Evolutionary conservation across 2,888 invertebrate species (phyloP).

Genomic region (Phasia obesa): DNA sequence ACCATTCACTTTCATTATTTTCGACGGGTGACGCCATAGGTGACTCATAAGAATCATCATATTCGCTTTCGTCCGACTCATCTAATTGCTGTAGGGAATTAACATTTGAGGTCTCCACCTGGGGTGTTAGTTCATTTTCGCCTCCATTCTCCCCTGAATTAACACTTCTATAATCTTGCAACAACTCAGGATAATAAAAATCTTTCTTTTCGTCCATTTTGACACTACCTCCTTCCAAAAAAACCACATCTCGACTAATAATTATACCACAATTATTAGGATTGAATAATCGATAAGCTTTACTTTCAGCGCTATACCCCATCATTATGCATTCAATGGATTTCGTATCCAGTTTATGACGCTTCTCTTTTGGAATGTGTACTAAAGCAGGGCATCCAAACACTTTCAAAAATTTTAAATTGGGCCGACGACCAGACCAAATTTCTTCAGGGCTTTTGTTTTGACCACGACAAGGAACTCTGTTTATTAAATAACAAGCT

Average conservation of each 20-base stretch:
- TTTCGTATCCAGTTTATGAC: conserved; percentile 31
- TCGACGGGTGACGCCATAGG: neutral
- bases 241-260: too few relatives aligned
- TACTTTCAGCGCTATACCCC: too few relatives aligned
- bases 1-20: conserved; percentile 7
- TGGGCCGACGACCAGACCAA: conserved; percentile 51
- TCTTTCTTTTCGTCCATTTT: too few relatives aligned
- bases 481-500: conserved; percentile 33
- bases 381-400: too few relatives aligned
- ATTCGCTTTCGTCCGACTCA: conserved; percentile 4
- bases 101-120: neutral
- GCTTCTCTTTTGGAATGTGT: conserved; percentile 62
- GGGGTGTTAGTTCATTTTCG: too few relatives aligned
- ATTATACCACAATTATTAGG: too few relatives aligned
- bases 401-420: too few relatives aligned
- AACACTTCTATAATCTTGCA: too few relatives aligned
- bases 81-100: neutral
- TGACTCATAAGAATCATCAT: conserved; percentile 7
- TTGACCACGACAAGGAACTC: conserved; percentile 31
- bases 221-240: too few relatives aligned
- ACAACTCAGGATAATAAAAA: too few relatives aligned
- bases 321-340: conserved; percentile 42
- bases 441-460: conserved; percentile 49
- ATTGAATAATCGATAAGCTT: too few relatives aligned
- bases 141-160: too few relatives aligned